These are phyloP conservation scores for Candidula unifasciata DNA, from an alignment of 2,888 invertebrate species.

Conservation along the genomic window DNA sequence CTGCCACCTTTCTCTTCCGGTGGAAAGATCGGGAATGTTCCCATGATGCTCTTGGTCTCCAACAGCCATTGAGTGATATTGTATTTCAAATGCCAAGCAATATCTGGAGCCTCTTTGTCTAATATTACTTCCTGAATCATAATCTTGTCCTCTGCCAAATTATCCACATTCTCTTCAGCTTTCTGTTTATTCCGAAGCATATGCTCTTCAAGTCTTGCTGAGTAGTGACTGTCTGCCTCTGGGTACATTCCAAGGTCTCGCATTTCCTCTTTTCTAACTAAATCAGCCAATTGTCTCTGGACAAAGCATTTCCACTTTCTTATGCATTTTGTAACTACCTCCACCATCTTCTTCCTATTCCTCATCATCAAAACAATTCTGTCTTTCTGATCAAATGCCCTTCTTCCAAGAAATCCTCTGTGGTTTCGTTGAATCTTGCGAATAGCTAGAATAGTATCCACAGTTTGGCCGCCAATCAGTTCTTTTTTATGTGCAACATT, in stretches of 20 bases:
- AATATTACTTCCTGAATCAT: background rate
- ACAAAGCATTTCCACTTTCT: conserved; percentile 26
- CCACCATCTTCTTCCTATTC: background rate
- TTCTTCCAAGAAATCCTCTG: conserved; percentile 17
- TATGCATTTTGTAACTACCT: background rate
- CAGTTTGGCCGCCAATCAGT: background rate
- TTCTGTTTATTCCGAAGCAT: conserved; percentile 15
- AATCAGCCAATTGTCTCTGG: background rate
- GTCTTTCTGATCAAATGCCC: background rate
- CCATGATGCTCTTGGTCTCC: conserved; percentile 28
- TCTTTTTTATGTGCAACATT: background rate
- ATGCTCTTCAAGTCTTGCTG: background rate
- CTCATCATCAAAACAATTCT: background rate
- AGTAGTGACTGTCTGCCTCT: background rate
- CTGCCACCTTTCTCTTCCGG: conserved; percentile 45
- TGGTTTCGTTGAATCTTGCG: conserved; percentile 43
- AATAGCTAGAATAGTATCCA: background rate
- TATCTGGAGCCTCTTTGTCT: conserved; percentile 11
- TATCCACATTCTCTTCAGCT: background rate
- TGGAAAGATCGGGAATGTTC: conserved; percentile 40
- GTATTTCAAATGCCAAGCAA: conserved; percentile 36
- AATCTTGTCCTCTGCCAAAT: background rate
- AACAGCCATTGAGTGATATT: conserved; percentile 48
- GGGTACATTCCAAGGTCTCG: conserved; percentile 21
- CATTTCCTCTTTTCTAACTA: conserved; percentile 26